Evolutionary conservation across 2,797 vertebrate genomes (phyloP), one percentile per base, ranked within the genome.

Genomic region (Cryptoprocta ferox): DNA sequence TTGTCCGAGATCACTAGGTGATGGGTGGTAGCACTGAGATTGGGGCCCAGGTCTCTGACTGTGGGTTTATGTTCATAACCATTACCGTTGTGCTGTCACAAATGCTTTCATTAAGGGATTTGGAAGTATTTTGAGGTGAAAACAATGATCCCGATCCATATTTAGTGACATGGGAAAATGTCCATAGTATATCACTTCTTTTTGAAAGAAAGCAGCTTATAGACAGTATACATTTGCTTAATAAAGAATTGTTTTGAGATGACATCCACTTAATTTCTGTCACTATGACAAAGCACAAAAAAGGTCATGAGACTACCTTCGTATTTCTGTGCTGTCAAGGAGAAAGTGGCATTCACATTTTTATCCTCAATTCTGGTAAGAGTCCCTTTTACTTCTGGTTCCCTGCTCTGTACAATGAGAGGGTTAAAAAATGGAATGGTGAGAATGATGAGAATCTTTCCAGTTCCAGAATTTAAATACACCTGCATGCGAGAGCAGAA

Each of bases 361-460:
- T 89, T 91, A 37, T 85, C 26, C 59, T 81, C n/a, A 42, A 26
- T 63, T 95, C 42, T 95, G 42, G n/a, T 90, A 75, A 87, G 65
- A 65, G 4, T 68, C 32, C 3, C 59, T 86, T 94, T 45, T 30
- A 42, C 50, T 24, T 73, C n/a, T 83, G 56, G 6, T 86, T 56
- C 30, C 37, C n/a, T 66, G 10, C 14, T 94, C 50, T 91, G 30
- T 66, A 87, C 92, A 94, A 63, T 84, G 61, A 92, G 35, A 81
- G 19, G 14, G 50, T 26, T 92, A 68, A 75, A 76, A 96, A 91
- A 84, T 42, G 66, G 59, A 56, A 79, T 66, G 39, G 81, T 90
- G 84, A 80, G 66, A 84, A 76, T 61, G 35, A 88, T 87, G 90
- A 81, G 71, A 76, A 65, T 91, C 65, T 91, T 92, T 79, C 45